Conservation (phyloP, 2,797 vertebrate genomes). For the Urocyon cinereoargenteus region DNA sequence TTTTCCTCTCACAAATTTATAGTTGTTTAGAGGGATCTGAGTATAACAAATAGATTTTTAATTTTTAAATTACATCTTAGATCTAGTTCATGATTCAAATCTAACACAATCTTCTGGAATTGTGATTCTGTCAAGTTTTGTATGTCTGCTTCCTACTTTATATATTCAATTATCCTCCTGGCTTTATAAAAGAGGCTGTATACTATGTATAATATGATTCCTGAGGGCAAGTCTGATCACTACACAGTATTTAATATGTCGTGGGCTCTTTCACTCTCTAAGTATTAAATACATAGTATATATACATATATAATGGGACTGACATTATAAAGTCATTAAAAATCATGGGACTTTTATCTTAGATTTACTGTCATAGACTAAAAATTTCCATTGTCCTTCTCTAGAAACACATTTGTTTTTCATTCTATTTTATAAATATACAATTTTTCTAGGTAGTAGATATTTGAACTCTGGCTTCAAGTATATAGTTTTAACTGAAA, state of each 20-base stretch:
- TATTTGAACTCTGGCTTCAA: slow-evolving; percentile 1
- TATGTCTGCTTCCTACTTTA: neutral
- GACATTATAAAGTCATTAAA: too few relatives aligned
- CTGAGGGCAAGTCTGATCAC: neutral
- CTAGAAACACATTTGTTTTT: slow-evolving; percentile 4
- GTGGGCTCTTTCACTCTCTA: neutral
- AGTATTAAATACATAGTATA: neutral
- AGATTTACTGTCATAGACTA: neutral
- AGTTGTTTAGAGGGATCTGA: neutral
- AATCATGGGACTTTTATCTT: neutral
- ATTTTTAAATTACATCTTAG: slow-evolving; percentile 33
- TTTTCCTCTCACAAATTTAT: neutral
- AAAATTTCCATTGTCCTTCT: neutral
- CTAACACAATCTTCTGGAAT: neutral
- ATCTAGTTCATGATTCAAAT: neutral
- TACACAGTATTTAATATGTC: neutral
- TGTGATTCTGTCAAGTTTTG: neutral
- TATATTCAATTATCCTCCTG: neutral
- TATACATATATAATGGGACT: too few relatives aligned
- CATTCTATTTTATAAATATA: neutral
- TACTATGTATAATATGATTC: neutral
- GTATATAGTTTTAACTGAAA: neutral
- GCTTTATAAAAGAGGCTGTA: neutral
- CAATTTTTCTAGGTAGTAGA: neutral
- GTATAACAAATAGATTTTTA: neutral